Evolutionary conservation across 2,888 invertebrate species (phyloP), one percentile per base, ranked within the genome.

Genomic region (Malthinus seriepunctatus): DNA sequence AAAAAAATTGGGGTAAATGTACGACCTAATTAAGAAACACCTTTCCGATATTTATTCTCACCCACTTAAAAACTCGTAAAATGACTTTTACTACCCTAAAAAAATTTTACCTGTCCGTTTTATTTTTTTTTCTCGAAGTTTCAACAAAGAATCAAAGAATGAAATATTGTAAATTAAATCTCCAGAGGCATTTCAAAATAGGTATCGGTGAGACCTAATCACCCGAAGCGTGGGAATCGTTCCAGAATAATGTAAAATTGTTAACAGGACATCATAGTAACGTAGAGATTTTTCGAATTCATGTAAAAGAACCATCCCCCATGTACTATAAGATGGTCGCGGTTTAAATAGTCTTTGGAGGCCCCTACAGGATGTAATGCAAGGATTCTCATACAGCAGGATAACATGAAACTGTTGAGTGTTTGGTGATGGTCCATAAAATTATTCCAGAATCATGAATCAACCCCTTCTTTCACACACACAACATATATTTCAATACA

Each of bases 191-290:
- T 42, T 42, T 42, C 9, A 23, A 42, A 15, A 42, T 42, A 42
- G 23, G 39, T 42, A 23, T 42, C 23, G 39, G 23, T 15, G 15
- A 48, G 52, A 52, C 46, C 35, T 47, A 39, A 54, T 48, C 47
- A 54, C 48, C 48, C 32, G 34, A 51, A 51, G 60, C 53, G 54
- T 56, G 55, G 55, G 59, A 64, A 59, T 58, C 54, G 51, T 51
- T 52, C 56, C 54, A 51, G 62, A 59, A 66, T 71, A 69, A 83
- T 83, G 83, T 83, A 83, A 83, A 83, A 80, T 82, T 80, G 52
- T 76, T 80, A 83, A 63, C 79, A 82, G 82, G 82, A 77, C 66
- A 66, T 67, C 80, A 83, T 75, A 78, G 70, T 32, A 11, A 33
- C 8, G n/a, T 10, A 33, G 51, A 60, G 58, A 51, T 54, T 35